Evolutionary conservation across 2,113 vertebrate genomes (phyloP), one percentile per base, ranked within the genome.

Genomic region (Phasianus colchicus): DNA sequence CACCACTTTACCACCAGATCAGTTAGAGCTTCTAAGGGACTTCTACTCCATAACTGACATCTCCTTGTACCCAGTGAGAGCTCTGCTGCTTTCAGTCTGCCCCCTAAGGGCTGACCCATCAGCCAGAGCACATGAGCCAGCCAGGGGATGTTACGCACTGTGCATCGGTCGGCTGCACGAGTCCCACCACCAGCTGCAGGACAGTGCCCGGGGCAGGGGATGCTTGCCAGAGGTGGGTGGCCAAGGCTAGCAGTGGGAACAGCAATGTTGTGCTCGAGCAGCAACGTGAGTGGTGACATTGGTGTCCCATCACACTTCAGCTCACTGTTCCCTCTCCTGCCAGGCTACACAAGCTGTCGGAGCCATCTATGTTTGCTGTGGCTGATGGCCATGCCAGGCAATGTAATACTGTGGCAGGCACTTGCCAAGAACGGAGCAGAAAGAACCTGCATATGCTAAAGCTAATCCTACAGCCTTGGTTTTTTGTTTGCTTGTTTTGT

Each of bases 281-380:
- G 57, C 57, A 43, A 7, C 0, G 1, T 2, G 9, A 71, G 63
- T 0, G 0, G 71, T 52, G 48, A 61, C 71, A 20, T 47, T 32
- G 71, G 38, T 45, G 10, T 48, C 65, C 60, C 50, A 9, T 19
- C n/a, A 36, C 70, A 11, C 55, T 10, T 16, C 7, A 2, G 20
- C 29, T 74, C n/a, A 54, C 48, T 52, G 65, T 36, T 70, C 17
- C 8, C 47, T 63, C 63, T 86, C 50, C 47, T 9, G 4, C 34
- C 1, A 0, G 20, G 40, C 61, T 67, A 15, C 55, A 29, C 0
- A 0, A 30, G 69, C 64, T 89, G 64, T 52, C 55, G 64, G 52
- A 6, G 74, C 74, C 0, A 0, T 17, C 63, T 61, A 75, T 29
- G 75, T 87, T 55, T 36, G 27, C 71, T 50, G 75, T 36, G 21